A percentile compares a stretch with the other conserved stretches of the same genome.
These are phyloP conservation scores for Pluvialis apricaria DNA, from an alignment of 2,113 vertebrate genomes.

Conservation along the genomic window DNA sequence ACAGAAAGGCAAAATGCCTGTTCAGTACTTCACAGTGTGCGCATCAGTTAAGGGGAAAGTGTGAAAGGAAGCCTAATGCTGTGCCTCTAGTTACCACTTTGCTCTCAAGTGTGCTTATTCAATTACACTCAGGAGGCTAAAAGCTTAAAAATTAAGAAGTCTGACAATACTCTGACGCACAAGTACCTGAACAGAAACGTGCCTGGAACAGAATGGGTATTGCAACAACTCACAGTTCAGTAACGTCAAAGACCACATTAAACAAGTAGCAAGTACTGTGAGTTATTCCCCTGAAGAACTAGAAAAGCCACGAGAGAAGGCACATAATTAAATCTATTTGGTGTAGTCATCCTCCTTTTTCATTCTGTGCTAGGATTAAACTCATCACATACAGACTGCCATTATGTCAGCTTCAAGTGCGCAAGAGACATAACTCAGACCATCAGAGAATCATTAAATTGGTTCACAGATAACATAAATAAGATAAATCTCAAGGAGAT, in stretches of 20 bases:
- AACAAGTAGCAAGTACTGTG: not conserved
- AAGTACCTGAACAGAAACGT: not conserved
- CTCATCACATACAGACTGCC: not conserved
- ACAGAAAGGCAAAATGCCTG: not conserved
- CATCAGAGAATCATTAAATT: not conserved
- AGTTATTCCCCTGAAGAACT: not conserved
- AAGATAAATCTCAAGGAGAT: not conserved
- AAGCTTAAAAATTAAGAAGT: constrained; percentile 2
- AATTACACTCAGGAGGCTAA: not conserved
- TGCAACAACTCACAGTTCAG: not conserved
- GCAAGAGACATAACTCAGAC: not conserved
- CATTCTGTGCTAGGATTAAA: not conserved
- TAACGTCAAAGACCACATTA: not conserved
- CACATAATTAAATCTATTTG: not conserved
- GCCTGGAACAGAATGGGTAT: not conserved
- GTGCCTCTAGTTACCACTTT: not conserved
- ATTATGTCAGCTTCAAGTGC: not conserved
- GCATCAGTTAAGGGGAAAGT: not conserved
- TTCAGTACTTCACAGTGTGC: not conserved
- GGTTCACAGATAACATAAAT: not conserved
- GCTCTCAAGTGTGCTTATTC: not conserved
- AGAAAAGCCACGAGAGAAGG: not conserved
- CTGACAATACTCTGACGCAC: not conserved
- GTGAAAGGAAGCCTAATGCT: not conserved
- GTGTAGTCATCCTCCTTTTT: not conserved